Conservation (phyloP, 2,113 vertebrate genomes). For the Pardalotus punctatus region DNA sequence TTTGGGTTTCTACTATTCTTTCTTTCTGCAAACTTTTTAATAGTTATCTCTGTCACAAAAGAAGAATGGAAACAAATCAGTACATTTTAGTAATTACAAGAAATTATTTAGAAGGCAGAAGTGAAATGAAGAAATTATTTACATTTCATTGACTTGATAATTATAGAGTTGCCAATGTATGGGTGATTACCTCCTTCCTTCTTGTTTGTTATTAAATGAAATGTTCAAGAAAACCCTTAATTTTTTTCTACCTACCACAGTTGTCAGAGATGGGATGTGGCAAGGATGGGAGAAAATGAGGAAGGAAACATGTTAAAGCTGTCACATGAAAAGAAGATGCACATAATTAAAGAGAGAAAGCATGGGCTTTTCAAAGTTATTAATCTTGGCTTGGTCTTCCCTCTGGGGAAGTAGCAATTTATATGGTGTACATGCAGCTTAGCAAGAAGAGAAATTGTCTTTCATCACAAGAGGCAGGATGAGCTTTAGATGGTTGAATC, state of each 20-base stretch:
- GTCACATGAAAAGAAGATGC: neutral
- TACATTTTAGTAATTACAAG: neutral
- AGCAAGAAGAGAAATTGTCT: neutral
- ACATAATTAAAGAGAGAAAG: conserved; percentile 18
- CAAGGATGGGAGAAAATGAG: neutral
- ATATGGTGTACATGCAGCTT: neutral
- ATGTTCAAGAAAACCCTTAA: neutral
- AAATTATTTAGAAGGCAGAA: conserved; percentile 40
- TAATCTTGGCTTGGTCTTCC: neutral
- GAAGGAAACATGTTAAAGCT: neutral
- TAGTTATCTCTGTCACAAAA: neutral
- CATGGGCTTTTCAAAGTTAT: neutral
- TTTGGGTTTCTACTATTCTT: neutral
- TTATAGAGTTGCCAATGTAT: conserved; percentile 5
- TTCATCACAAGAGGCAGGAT: neutral
- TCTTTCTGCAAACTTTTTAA: neutral
- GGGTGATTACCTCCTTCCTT: conserved; percentile 3
- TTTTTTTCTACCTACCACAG: neutral
- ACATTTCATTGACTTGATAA: conserved; percentile 42
- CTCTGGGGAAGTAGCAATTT: neutral
- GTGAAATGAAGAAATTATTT: neutral
- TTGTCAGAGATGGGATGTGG: neutral
- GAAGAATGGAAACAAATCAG: neutral
- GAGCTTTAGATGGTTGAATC: neutral
- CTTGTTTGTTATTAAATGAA: neutral